Evolutionary conservation across 2,888 invertebrate genomes (phyloP).

Genomic region (Caradrina clavipalpis): DNA sequence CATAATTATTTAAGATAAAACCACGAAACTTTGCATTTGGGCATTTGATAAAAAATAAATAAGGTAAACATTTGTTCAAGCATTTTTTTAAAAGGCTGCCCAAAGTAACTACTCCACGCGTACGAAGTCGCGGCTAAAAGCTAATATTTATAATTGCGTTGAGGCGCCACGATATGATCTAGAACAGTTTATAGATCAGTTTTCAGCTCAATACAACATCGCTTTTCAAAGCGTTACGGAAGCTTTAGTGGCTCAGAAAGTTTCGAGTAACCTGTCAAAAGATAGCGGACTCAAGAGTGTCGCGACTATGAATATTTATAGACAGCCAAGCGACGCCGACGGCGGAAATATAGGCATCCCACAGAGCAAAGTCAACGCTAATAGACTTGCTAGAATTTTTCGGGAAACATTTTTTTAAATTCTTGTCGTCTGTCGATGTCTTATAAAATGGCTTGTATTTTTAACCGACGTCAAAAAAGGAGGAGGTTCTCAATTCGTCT

Average conservation of each 20-base stretch:
- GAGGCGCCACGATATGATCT: neutral
- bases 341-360: conserved; percentile 35
- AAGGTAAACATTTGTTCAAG: too few relatives aligned
- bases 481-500: too few relatives aligned
- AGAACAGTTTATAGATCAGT: conserved; percentile 7
- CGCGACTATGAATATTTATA: conserved; percentile 74
- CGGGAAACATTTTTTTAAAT: conserved; percentile 9
- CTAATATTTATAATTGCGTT: neutral
- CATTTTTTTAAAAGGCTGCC: too few relatives aligned
- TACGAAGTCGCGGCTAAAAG: too few relatives aligned
- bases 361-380: conserved; percentile 39
- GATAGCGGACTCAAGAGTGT: conserved; percentile 60
- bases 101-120: too few relatives aligned
- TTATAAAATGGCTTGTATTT: neutral
- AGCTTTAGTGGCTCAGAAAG: conserved; percentile 36
- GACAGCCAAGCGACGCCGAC: conserved; percentile 40
- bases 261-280: conserved; percentile 64
- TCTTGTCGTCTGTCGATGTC: too few relatives aligned
- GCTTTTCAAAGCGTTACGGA: conserved; percentile 25
- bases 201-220: conserved; percentile 14
- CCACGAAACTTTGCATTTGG: too few relatives aligned
- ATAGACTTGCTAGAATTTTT: conserved; percentile 5
- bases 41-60: too few relatives aligned
- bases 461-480: too few relatives aligned
- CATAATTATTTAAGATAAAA: too few relatives aligned